A percentile compares a stretch with the other conserved stretches of the same genome.
Evolutionary conservation across 1,140 invertebrate genomes (phyloP).

Genomic region (Amyelois transitella): DNA sequence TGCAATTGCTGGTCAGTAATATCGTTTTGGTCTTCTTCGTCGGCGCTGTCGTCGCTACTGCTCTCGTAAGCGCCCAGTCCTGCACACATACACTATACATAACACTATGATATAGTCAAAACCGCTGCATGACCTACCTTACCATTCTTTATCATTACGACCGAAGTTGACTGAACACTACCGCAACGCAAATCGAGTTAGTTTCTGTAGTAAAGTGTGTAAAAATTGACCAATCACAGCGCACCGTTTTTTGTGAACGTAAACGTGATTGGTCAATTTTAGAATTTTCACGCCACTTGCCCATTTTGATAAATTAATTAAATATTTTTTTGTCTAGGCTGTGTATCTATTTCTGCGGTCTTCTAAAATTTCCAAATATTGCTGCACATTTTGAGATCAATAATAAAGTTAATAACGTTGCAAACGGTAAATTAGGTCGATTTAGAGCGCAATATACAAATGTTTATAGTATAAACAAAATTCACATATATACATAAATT

Average conservation of each 20-base stretch:
- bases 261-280: too few species aligned
- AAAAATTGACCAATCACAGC: too few species aligned
- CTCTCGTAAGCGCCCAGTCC: slow-evolving; percentile 71
- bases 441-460: not conserved
- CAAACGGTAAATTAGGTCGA: not conserved
- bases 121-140: slow-evolving; percentile 1
- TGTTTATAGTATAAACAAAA: not conserved
- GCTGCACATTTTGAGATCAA: not conserved
- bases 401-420: not conserved
- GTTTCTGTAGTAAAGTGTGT: too few species aligned
- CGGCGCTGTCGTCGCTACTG: slow-evolving; percentile 56
- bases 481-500: not conserved
- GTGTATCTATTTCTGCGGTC: too few species aligned
- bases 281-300: too few species aligned
- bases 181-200: too few species aligned
- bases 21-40: slow-evolving; percentile 45
- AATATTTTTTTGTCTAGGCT: too few species aligned
- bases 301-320: too few species aligned
- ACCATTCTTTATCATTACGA: slow-evolving; percentile 1
- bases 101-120: slow-evolving; percentile 18
- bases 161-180: too few species aligned
- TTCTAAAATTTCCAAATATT: too few species aligned
- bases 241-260: too few species aligned
- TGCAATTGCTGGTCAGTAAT: slow-evolving; percentile 64
- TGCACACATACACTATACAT: slow-evolving; percentile 33